Evolutionary conservation across 2,888 invertebrate species (phyloP).

Genomic region (Dynastes maya): DNA sequence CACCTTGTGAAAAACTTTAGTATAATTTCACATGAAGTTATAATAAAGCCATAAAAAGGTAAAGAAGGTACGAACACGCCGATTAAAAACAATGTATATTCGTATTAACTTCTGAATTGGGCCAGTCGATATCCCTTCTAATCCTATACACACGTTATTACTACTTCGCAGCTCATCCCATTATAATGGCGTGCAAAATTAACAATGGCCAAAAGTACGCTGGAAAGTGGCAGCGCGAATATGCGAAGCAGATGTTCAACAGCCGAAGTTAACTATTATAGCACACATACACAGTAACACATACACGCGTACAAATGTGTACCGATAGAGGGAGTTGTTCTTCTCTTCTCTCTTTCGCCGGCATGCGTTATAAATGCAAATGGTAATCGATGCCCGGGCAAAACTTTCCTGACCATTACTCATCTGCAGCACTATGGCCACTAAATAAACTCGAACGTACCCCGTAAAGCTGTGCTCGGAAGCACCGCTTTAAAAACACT

Average conservation of each 20-base stretch:
- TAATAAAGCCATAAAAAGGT: no score
- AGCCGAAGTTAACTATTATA: conserved; percentile 33
- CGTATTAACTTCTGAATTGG: conserved; percentile 5
- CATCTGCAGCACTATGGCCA: conserved; percentile 45
- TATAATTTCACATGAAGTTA: no score
- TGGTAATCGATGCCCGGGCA: conserved; percentile 40
- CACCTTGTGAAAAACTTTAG: no score
- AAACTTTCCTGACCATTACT: conserved; percentile 42
- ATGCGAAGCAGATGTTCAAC: conserved; percentile 38
- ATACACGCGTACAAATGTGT: background rate
- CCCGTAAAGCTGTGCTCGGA: conserved; percentile 37
- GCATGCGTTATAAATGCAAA: conserved; percentile 40
- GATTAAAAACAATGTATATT: background rate
- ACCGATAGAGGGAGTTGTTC: background rate
- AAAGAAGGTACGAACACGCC: no score
- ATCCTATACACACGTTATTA: background rate
- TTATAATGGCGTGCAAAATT: conserved; percentile 35
- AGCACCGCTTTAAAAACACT: conserved; percentile 44
- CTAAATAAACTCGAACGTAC: conserved; percentile 43
- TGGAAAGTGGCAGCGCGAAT: conserved; percentile 25
- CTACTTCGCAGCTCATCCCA: background rate
- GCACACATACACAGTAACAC: conserved; percentile 13
- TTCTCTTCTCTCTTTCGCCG: conserved; percentile 11
- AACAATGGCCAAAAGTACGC: conserved; percentile 23
- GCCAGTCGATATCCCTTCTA: background rate